Percentiles rank a stretch among this genome's conserved stretches.
phyloP scores from a whole-genome alignment of 2,113 vertebrate genomes.

The Chloropsis hardwickii region DNA sequence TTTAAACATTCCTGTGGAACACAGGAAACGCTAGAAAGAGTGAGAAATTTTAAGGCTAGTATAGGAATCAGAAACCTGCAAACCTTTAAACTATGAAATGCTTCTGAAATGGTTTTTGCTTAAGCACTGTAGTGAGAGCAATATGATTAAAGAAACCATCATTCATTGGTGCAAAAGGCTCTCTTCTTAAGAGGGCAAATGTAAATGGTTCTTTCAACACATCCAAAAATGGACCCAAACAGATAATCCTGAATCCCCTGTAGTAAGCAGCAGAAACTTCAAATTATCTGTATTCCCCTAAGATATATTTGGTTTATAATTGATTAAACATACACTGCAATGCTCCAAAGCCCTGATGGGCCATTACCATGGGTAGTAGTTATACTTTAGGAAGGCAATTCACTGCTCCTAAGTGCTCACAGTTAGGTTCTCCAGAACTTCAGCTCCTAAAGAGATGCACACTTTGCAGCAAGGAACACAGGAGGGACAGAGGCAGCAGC shows the following conservation, averaged over 20 bases:
- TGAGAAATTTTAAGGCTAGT: neutral
- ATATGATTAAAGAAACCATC: neutral
- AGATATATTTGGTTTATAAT: neutral
- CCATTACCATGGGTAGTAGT: neutral
- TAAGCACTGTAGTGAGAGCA: neutral
- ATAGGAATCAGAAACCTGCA: neutral
- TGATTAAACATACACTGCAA: neutral
- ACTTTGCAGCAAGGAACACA: neutral
- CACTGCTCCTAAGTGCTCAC: neutral
- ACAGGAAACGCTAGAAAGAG: neutral
- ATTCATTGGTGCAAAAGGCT: neutral
- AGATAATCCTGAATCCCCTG: neutral
- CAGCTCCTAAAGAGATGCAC: neutral
- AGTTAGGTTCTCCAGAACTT: neutral
- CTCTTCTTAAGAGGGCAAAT: neutral
- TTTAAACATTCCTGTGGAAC: neutral
- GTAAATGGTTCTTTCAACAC: neutral
- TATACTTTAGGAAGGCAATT: neutral
- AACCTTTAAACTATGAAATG: neutral
- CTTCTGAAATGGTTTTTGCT: neutral
- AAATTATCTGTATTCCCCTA: neutral
- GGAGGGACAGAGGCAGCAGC: neutral
- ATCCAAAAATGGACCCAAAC: neutral
- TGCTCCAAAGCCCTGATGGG: neutral
- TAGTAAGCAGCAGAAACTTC: neutral